These are phyloP conservation scores for Synanthedon formicaeformis DNA, from an alignment of 2,888 invertebrate species.

Conservation along the genomic window DNA sequence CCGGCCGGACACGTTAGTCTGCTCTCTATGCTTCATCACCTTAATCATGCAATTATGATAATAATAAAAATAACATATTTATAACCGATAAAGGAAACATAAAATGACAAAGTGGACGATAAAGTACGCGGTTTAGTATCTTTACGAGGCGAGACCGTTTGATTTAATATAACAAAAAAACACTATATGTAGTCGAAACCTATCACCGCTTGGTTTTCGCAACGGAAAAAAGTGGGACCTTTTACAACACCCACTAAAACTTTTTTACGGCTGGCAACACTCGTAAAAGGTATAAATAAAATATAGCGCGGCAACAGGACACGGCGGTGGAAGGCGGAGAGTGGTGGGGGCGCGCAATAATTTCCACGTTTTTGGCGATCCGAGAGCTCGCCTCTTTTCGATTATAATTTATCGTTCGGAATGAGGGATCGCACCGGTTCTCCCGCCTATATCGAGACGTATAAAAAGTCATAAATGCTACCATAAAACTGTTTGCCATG, in stretches of 20 bases:
- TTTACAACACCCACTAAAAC: constrained; percentile 59
- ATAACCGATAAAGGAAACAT: too few relatives aligned
- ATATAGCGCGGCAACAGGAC: constrained; percentile 51
- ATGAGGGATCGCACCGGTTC: constrained; percentile 32
- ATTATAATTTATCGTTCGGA: constrained; percentile 60
- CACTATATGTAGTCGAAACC: constrained; percentile 21
- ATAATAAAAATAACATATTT: too few relatives aligned
- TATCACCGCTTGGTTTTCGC: constrained; percentile 39
- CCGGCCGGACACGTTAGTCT: too few relatives aligned
- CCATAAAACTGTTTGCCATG: constrained; percentile 60
- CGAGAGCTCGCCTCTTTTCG: constrained; percentile 53
- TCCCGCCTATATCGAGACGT: constrained; percentile 22
- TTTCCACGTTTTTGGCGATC: constrained; percentile 57
- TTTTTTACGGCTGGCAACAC: constrained; percentile 58
- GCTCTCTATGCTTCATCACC: too few relatives aligned
- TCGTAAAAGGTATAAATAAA: constrained; percentile 62
- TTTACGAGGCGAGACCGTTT: constrained; percentile 15
- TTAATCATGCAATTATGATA: too few relatives aligned
- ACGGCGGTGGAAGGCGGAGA: constrained; percentile 27
- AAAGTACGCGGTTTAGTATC: background rate
- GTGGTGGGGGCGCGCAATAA: constrained; percentile 42
- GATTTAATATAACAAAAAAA: constrained; percentile 22
- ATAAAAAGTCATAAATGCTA: constrained; percentile 53
- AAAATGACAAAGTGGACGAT: background rate
- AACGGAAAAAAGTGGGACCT: constrained; percentile 33